phyloP scores from a whole-genome alignment of 2,797 vertebrate species.

The Clamator glandarius region DNA sequence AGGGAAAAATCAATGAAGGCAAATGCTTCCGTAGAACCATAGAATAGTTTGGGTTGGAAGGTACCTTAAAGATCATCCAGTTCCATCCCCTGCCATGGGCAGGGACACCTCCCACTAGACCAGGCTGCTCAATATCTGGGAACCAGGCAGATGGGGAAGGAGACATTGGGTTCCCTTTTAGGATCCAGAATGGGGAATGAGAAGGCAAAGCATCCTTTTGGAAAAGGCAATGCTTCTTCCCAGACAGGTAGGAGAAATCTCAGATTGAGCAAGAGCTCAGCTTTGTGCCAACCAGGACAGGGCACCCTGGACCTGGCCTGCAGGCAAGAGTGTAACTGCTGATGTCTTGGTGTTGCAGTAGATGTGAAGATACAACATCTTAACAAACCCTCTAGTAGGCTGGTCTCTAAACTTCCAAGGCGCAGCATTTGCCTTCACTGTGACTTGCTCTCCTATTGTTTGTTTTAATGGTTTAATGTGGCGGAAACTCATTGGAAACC shows the following conservation, averaged over 20 bases:
- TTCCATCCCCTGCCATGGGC: no score
- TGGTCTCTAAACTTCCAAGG: neutral
- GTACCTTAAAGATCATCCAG: no score
- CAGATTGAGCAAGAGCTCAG: neutral
- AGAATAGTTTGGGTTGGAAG: no score
- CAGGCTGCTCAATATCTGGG: no score
- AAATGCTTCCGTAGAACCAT: neutral
- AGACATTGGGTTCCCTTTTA: neutral
- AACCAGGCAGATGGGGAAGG: neutral
- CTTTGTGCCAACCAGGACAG: neutral
- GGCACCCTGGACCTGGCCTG: neutral
- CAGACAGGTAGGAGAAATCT: neutral
- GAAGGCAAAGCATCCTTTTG: neutral
- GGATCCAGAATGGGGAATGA: neutral
- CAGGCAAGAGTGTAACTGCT: neutral
- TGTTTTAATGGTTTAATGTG: neutral
- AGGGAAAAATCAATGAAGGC: neutral
- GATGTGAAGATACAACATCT: neutral
- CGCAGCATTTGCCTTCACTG: neutral
- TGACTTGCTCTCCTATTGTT: neutral
- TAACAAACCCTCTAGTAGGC: rapidly evolving
- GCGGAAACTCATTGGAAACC: neutral
- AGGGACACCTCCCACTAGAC: no score
- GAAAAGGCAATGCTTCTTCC: neutral
- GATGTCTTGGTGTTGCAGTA: neutral